phyloP scores from a whole-genome alignment of 1,140 invertebrate species.

The Lepidotrigona ventralis region DNA sequence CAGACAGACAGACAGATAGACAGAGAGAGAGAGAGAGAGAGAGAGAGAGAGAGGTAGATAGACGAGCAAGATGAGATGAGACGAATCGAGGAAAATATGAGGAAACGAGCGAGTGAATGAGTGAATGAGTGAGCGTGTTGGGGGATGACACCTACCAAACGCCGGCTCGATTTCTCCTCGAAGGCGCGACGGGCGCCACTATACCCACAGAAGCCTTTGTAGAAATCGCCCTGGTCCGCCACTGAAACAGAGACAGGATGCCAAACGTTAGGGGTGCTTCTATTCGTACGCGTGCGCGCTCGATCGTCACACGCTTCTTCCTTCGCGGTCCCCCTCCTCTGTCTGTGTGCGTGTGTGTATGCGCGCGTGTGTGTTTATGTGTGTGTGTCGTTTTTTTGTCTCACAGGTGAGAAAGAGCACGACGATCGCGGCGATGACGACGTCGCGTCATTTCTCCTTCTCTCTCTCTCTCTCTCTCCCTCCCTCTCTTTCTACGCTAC shows the following conservation, averaged over 20 bases:
- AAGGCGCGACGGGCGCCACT: conserved; percentile 81
- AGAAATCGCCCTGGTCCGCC: conserved; percentile 90
- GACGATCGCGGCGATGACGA: too few relatives aligned
- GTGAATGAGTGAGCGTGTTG: conserved; percentile 59
- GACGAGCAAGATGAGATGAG: neutral
- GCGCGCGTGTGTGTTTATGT: too few relatives aligned
- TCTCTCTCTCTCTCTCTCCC: too few relatives aligned
- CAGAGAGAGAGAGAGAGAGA: conserved; percentile 11
- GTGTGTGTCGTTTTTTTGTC: neutral
- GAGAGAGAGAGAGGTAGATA: neutral
- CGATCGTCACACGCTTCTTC: neutral
- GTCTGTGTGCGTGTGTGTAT: too few relatives aligned
- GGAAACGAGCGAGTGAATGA: neutral
- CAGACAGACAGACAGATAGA: too few relatives aligned
- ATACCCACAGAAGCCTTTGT: conserved; percentile 87
- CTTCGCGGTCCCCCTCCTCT: neutral
- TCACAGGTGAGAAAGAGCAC: neutral
- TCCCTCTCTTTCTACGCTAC: too few relatives aligned
- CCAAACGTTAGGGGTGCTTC: conserved; percentile 80
- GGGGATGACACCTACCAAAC: conserved; percentile 84
- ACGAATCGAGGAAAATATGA: neutral
- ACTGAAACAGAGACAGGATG: conserved; percentile 88
- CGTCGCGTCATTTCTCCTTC: too few relatives aligned
- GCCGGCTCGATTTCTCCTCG: conserved; percentile 84
- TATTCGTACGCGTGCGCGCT: conserved; percentile 23